Evolutionary conservation across 1,140 invertebrate species (phyloP).

Genomic region (Idris sp.): DNA sequence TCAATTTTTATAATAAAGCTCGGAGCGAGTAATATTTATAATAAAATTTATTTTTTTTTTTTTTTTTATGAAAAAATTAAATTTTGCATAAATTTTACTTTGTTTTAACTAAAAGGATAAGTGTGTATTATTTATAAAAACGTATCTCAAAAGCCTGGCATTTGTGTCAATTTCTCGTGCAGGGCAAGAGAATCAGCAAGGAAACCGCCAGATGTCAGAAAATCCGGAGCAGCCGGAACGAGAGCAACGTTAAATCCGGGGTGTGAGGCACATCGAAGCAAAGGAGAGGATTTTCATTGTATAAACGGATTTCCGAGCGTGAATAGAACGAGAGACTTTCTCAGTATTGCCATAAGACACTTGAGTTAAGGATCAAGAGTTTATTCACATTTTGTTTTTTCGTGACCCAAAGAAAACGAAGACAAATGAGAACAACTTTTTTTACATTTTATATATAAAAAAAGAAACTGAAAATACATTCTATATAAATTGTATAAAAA

Average conservation of each 20-base stretch:
- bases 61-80: no score
- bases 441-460: no score
- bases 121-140: no score
- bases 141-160: constrained; percentile 46
- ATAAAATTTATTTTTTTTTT: no score
- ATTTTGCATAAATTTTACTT: no score
- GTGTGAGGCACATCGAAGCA: neutral
- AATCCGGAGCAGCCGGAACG: constrained; percentile 45
- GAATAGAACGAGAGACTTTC: constrained; percentile 33
- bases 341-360: constrained; percentile 26
- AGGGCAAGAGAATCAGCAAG: constrained; percentile 27
- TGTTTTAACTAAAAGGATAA: no score
- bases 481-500: no score
- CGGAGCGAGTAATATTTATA: no score
- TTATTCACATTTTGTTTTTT: constrained; percentile 11
- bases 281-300: constrained; percentile 35
- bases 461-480: no score
- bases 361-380: constrained; percentile 31
- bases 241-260: neutral
- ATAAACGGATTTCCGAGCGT: constrained; percentile 50
- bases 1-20: no score
- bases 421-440: neutral
- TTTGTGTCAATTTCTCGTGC: constrained; percentile 53
- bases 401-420: constrained; percentile 1
- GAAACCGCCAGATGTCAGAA: constrained; percentile 58